A percentile compares a stretch with the other conserved stretches of the same genome.
Evolutionary conservation across 2,888 invertebrate genomes (phyloP).

Genomic region (Drosophila engyochracea): DNA sequence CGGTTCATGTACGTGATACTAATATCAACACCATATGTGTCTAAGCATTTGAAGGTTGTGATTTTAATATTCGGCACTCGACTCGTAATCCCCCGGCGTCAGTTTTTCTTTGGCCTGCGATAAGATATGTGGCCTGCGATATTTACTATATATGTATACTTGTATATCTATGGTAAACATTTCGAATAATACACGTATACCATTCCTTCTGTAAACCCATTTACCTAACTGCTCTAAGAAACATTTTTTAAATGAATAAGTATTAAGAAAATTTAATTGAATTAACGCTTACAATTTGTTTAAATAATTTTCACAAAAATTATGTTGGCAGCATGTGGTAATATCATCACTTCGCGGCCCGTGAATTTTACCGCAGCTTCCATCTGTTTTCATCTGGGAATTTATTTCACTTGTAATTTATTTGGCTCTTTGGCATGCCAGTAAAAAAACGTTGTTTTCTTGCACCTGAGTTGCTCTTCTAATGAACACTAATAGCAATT

Average conservation of each 20-base stretch:
- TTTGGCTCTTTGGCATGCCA: conserved; percentile 15
- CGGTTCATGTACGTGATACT: neutral
- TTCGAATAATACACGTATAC: neutral
- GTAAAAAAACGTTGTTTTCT: conserved; percentile 35
- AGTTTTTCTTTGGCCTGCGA: neutral
- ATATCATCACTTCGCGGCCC: conserved; percentile 43
- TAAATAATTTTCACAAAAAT: conserved; percentile 8
- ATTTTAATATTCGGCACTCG: conserved; percentile 1
- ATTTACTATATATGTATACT: neutral
- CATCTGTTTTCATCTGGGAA: conserved; percentile 23
- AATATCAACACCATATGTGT: neutral
- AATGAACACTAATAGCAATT: conserved; percentile 57
- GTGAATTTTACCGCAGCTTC: conserved; percentile 25
- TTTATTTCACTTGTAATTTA: conserved; percentile 1
- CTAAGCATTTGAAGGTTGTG: neutral
- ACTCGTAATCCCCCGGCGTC: conserved; percentile 2
- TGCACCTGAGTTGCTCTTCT: conserved; percentile 40
- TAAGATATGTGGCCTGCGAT: neutral
- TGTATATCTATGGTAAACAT: neutral
- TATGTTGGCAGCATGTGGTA: conserved; percentile 11
- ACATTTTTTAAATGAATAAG: neutral
- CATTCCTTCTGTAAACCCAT: neutral
- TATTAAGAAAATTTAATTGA: neutral
- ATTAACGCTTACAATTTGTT: conserved; percentile 1
- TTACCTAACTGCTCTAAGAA: neutral